Base-by-base conservation (phyloP, 2,888 invertebrate species). In the Acrocyrtus sp. region DNA sequence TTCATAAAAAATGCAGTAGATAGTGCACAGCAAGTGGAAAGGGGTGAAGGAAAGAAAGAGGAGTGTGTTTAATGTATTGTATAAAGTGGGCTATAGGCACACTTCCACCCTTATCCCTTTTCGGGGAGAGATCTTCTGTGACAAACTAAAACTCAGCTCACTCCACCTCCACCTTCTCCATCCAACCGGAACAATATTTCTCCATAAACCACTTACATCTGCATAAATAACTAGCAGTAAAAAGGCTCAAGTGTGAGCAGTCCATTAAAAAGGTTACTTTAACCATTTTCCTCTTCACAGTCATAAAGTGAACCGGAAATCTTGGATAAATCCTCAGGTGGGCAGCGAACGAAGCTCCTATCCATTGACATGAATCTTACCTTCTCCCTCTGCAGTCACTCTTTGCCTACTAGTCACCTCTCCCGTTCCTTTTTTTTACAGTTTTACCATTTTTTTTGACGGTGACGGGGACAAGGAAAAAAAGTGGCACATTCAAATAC, bases 121-220 rank as follows among this genome's bases (percentile, higher is more conserved):
- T 29, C 48, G 17, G 34, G 15, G 50, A 24, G 21, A 68, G 50
- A 6, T 54, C 34, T 50, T n/a, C n/a, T n/a, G n/a, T n/a, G n/a
- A n/a, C n/a, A n/a, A n/a, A n/a, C n/a, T n/a, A n/a, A n/a, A n/a
- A n/a, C n/a, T n/a, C n/a, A 34, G 34, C 12, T 54, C 26, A 39
- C 50, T 34, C 48, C 61, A 56, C 39, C 53, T 53, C 60, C 54
- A n/a, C n/a, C n/a, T n/a, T 54, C 21, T 43, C 43, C 39, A 58
- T 63, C 72, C 68, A 74, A 73, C 78, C 80, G 79, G 79, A 80
- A 79, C 78, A 78, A 76, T 77, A 77, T 74, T 80, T 79, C 75
- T 79, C 80, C 77, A 78, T 80, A 80, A 80, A 80, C 75, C 80
- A 79, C 80, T 80, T 80, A 76, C 75, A 78, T 80, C 75, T 78